Base-by-base conservation (phyloP, 2,113 vertebrate species). In the Elgaria multicarinata region DNA sequence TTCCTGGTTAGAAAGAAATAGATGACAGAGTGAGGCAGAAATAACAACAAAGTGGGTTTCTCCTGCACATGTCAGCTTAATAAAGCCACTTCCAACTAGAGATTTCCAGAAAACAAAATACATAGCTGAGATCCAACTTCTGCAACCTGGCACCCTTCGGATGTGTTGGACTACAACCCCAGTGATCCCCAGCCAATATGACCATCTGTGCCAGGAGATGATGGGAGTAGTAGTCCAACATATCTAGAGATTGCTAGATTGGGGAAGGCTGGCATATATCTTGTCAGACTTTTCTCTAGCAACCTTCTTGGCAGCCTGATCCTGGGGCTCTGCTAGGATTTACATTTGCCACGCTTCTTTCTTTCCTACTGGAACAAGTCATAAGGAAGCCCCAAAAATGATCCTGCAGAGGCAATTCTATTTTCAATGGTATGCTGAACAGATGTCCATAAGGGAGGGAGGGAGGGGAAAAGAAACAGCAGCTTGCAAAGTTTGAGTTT, bases 401-500 rank as follows among this genome's bases (percentile, higher is more conserved):
- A 90, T 88, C 14, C 62, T 91, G 88, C 3, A 36, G 46, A 90
- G 93, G 33, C 22, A 92, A 1, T 82, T 76, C 31, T n/a, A 46
- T 91, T 94, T 80, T 84, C 87, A 93, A 85, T 86, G 46, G 53
- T 81, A 87, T 31, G 58, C 14, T 55, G 90, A 94, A 93, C 92
- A 94, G 94, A 93, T 93, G 88, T 88, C 92, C 31, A 0, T 90
- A 77, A 22, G 22, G 39, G 0, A 13, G 9, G 28, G 2, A 3
- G 2, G 87, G 16, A 22, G 92, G 84, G 36, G 0, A 76, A 85
- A 91, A 4, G 2, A 77, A 22, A 78, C 14, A 85, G 6, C 64
- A 7, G 10, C 28, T 87, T 83, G 16, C 6, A 67, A n/a, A 28
- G 44, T 69, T 77, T 53, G 64, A 66, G 53, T 85, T 74, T 85